Evolutionary conservation across 2,797 vertebrate genomes (phyloP).

Genomic region (Selene dorsalis): DNA sequence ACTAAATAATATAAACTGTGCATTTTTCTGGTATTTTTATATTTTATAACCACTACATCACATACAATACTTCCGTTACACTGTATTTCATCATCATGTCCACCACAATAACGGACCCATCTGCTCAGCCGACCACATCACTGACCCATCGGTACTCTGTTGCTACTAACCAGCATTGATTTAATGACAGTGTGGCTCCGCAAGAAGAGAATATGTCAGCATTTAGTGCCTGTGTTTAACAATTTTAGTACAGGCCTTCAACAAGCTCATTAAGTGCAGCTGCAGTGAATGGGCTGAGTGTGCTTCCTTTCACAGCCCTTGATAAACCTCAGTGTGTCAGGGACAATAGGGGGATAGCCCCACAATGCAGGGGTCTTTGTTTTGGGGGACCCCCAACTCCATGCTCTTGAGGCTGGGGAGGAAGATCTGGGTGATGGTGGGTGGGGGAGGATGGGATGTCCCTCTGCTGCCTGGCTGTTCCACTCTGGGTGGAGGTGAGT

Average conservation of each 20-base stretch:
- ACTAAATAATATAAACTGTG: background rate
- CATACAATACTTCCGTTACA: background rate
- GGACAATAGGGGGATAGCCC: slow-evolving; percentile 73
- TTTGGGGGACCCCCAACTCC: slow-evolving; percentile 65
- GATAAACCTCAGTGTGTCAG: slow-evolving; percentile 72
- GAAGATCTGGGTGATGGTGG: slow-evolving; percentile 46
- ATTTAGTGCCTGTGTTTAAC: slow-evolving; percentile 69
- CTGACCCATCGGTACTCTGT: slow-evolving; percentile 16
- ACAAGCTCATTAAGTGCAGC: slow-evolving; percentile 78
- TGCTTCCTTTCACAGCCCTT: slow-evolving; percentile 67
- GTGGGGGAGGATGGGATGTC: slow-evolving; percentile 59
- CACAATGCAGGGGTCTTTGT: slow-evolving; percentile 69
- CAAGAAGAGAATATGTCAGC: slow-evolving; percentile 62
- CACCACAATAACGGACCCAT: background rate
- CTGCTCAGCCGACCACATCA: background rate
- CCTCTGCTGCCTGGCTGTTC: slow-evolving; percentile 63
- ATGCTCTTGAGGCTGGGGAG: slow-evolving; percentile 69
- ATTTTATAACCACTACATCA: background rate
- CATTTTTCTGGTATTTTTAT: background rate
- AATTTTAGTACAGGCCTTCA: slow-evolving; percentile 67
- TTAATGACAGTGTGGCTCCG: slow-evolving; percentile 61
- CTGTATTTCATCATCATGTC: slow-evolving; percentile 3
- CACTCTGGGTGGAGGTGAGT: slow-evolving; percentile 29
- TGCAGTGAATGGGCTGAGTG: slow-evolving; percentile 63
- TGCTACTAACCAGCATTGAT: slow-evolving; percentile 67